These are phyloP conservation scores for Ips nitidus DNA, from an alignment of 1,140 invertebrate genomes.

Conservation along the genomic window DNA sequence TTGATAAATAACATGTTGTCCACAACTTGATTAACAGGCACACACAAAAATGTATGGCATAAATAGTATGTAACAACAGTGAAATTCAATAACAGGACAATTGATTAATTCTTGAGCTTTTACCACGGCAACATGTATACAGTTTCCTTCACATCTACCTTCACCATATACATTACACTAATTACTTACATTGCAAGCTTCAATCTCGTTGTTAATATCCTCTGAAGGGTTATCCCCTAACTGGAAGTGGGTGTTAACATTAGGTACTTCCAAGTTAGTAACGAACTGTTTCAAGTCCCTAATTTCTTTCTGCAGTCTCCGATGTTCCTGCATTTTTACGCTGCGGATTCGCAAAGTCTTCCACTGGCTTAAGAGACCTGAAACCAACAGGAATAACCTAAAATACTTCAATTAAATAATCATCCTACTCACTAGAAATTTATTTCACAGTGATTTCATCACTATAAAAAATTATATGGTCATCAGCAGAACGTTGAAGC, in stretches of 20 bases:
- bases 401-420: too few species aligned
- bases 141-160: too few species aligned
- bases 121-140: too few species aligned
- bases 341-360: constrained; percentile 44
- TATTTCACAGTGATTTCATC: too few species aligned
- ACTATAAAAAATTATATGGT: too few species aligned
- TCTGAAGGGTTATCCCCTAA: constrained; percentile 37
- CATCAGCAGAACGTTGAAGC: not conserved
- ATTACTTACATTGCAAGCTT: constrained; percentile 42
- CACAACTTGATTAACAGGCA: too few species aligned
- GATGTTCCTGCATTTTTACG: constrained; percentile 47
- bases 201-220: constrained; percentile 44
- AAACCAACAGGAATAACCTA: constrained; percentile 1
- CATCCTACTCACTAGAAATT: not conserved
- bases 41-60: too few species aligned
- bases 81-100: too few species aligned
- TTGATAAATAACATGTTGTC: too few species aligned
- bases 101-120: too few species aligned
- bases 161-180: not conserved
- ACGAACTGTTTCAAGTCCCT: constrained; percentile 43
- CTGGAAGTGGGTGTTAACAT: constrained; percentile 24
- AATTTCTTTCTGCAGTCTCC: constrained; percentile 47
- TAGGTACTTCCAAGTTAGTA: constrained; percentile 37
- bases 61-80: too few species aligned
- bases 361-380: constrained; percentile 49